phyloP scores from a whole-genome alignment of 2,797 vertebrate genomes.

The Acanthurus leucopareius region DNA sequence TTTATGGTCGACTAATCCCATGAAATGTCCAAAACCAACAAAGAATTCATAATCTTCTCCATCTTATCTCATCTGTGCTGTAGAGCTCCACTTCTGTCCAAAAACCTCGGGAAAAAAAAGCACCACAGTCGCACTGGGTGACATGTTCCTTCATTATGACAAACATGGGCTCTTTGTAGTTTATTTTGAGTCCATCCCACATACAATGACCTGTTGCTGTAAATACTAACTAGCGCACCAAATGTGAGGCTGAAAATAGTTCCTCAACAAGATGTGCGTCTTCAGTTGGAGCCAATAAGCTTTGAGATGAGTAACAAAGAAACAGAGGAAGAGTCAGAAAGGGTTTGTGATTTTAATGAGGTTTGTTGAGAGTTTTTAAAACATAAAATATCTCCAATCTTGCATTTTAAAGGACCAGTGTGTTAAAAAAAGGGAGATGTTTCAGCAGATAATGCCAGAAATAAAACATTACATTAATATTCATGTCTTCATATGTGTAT shows the following conservation, averaged over 20 bases:
- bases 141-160: background rate
- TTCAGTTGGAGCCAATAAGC: background rate
- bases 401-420: no score
- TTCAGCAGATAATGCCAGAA: no score
- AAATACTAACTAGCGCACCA: background rate
- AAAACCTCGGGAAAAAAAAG: no score
- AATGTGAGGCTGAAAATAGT: background rate
- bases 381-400: background rate
- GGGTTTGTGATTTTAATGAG: background rate
- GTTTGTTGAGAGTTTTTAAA: no score
- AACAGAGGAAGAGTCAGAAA: background rate
- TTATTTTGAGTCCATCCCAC: background rate
- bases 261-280: background rate
- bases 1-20: background rate
- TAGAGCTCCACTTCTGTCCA: no score
- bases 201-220: background rate
- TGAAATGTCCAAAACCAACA: background rate
- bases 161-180: background rate
- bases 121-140: background rate
- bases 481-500: no score
- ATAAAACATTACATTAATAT: no score
- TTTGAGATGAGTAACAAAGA: background rate
- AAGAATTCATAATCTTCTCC: background rate
- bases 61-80: background rate
- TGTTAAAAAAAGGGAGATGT: no score